Conservation (phyloP, 2,888 invertebrate species). For the Eupeodes latifasciatus region DNA sequence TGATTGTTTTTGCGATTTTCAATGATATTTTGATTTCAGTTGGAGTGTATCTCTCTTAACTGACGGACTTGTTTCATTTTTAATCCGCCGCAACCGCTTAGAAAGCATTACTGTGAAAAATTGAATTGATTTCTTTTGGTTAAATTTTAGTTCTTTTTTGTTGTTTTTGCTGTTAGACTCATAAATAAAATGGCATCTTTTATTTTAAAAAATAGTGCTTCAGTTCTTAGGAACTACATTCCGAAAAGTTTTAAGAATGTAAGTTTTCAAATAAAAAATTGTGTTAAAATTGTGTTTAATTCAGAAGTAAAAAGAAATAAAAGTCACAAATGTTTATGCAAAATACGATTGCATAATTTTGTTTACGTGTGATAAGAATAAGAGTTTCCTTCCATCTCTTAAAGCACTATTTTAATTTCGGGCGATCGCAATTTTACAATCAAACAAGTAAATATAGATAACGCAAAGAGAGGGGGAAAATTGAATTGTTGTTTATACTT, state of each 20-base stretch:
- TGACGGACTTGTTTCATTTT: slow-evolving; percentile 18
- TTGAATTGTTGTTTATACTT: slow-evolving; percentile 19
- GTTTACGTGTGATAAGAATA: slow-evolving; percentile 42
- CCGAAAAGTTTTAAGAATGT: slow-evolving; percentile 74
- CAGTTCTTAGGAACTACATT: slow-evolving; percentile 78
- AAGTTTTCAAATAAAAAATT: slow-evolving; percentile 42
- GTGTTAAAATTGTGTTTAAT: not conserved
- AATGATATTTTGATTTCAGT: slow-evolving; percentile 5
- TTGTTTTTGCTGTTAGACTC: not conserved
- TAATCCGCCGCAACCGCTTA: not conserved
- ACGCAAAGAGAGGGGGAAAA: too few relatives aligned
- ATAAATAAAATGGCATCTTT: slow-evolving; percentile 79
- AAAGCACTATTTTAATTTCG: not conserved
- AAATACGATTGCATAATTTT: slow-evolving; percentile 38
- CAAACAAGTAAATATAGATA: not conserved
- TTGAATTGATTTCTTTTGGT: not conserved
- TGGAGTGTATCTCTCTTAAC: slow-evolving; percentile 41
- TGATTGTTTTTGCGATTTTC: not conserved
- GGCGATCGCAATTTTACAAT: not conserved
- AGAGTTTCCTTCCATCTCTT: slow-evolving; percentile 5
- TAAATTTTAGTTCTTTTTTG: not conserved
- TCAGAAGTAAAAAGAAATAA: not conserved
- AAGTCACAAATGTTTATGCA: not conserved
- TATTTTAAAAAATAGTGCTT: slow-evolving; percentile 79
- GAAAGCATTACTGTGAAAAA: not conserved